Evolutionary conservation across 1,140 invertebrate genomes (phyloP), one percentile per base, ranked within the genome.

Genomic region (Adelges cooleyi): DNA sequence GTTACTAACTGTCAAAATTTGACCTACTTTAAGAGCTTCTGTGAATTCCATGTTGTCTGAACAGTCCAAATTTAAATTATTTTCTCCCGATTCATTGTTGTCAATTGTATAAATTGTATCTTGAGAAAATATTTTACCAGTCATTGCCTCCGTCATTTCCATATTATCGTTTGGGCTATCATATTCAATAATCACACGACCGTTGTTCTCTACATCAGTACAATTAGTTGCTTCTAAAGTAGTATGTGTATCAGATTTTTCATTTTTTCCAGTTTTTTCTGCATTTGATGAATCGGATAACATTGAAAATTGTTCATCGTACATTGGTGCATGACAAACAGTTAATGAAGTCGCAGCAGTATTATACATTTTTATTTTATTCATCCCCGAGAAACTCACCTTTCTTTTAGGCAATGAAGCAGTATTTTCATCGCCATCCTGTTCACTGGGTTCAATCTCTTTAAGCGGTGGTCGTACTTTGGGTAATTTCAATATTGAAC

Each of bases 311-410:
- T 62, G 42, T 38, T 62, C 56, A 62, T 62, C 56, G 46, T 46
- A 48, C 42, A 62, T 48, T 18, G 56, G 40, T 5, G 42, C 22
- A 42, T 59, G 40, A 29, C 42, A 11, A 17, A 48, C 42, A 48
- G 42, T 48, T 33, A 48, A 48, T 27, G 56, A 62, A 18, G 42
- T 48, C 22, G 53, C 53, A 22, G 23, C 42, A 20, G 42, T 48
- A 46, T 48, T 62, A n/a, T 62, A 48, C 42, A 62, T 62, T 33
- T 62, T 62, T 18, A 62, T 62, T 48, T 62, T 62, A 22, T 62
- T 62, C 25, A 27, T 62, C 10, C 56, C 56, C 1, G 56, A 48
- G 29, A 62, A 62, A 46, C 56, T 62, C 2, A 62, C 42, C 33
- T 48, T 62, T 33, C 25, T 27, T 22, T 62, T 62, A 1, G 56